A percentile compares a stretch with the other conserved stretches of the same genome.
Conservation (phyloP, 2,797 vertebrate species). For the Gambusia yucatana region DNA sequence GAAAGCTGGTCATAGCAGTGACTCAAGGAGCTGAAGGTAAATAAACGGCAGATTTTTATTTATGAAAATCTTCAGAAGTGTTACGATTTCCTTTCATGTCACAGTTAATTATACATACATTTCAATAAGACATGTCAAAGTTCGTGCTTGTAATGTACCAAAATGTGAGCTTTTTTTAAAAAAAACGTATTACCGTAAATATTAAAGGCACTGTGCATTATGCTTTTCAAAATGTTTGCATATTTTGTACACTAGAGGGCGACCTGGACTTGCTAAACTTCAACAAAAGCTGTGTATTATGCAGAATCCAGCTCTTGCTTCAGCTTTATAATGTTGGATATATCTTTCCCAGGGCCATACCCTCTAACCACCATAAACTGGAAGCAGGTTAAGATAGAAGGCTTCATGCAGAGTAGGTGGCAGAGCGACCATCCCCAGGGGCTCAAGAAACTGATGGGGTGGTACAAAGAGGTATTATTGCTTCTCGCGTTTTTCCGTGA, state of each 20-base stretch:
- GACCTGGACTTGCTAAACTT: neutral
- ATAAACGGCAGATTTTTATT: neutral
- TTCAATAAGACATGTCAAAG: neutral
- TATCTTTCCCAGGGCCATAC: slow-evolving; percentile 72
- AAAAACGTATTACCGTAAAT: neutral
- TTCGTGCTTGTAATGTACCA: neutral
- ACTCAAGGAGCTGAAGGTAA: neutral
- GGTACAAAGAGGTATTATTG: slow-evolving; percentile 82
- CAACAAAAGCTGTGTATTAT: neutral
- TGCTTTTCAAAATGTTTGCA: neutral
- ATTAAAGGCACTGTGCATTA: neutral
- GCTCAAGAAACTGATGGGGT: slow-evolving; percentile 81
- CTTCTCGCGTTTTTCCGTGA: neutral
- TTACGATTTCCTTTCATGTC: neutral
- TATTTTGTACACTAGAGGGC: neutral
- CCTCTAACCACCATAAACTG: slow-evolving; percentile 73
- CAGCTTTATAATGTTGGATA: neutral
- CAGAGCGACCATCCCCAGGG: slow-evolving; percentile 74
- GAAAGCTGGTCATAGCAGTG: neutral
- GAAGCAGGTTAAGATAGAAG: slow-evolving; percentile 87
- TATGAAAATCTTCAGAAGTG: neutral
- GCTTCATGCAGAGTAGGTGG: slow-evolving; percentile 83
- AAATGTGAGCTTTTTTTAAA: neutral
- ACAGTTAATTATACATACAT: neutral
- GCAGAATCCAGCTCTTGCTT: neutral